Evolutionary conservation across 1,140 invertebrate species (phyloP).

Genomic region (Cephus cinctus): DNA sequence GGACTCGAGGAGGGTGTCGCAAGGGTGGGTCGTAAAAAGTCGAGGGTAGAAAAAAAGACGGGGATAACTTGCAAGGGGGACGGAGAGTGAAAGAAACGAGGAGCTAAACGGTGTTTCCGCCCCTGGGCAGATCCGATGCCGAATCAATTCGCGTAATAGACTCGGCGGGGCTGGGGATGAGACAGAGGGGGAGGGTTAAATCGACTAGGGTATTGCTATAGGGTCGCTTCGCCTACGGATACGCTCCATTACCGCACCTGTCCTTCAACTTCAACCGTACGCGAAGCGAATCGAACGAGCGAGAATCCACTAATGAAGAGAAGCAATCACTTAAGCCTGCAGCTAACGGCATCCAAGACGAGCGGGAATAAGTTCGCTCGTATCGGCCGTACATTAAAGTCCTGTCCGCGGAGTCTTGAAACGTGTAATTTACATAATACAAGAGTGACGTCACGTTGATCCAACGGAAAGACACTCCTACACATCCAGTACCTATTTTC

Average conservation of each 20-base stretch:
- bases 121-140: slow-evolving; percentile 31
- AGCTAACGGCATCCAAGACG: background rate
- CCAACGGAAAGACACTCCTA: too few relatives aligned
- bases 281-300: slow-evolving; percentile 10
- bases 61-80: background rate
- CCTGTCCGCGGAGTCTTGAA: background rate
- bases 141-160: slow-evolving; percentile 52
- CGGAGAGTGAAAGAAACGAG: slow-evolving; percentile 39
- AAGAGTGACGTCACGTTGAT: background rate
- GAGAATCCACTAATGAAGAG: slow-evolving; percentile 41
- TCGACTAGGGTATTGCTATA: slow-evolving; percentile 23
- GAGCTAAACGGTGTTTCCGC: slow-evolving; percentile 44
- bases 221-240: slow-evolving; percentile 16
- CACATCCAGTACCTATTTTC: too few relatives aligned
- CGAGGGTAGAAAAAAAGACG: background rate
- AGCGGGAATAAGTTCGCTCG: slow-evolving; percentile 9
- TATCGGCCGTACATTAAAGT: background rate
- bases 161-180: slow-evolving; percentile 15
- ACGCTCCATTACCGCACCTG: slow-evolving; percentile 51
- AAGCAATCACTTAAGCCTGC: slow-evolving; percentile 52
- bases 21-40: too few relatives aligned
- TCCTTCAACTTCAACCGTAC: slow-evolving; percentile 34
- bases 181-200: slow-evolving; percentile 27
- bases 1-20: too few relatives aligned
- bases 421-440: background rate